A percentile compares a stretch with the other conserved stretches of the same genome.
Evolutionary conservation across 2,888 invertebrate species (phyloP).

Genomic region (Ctenicera cuprea): DNA sequence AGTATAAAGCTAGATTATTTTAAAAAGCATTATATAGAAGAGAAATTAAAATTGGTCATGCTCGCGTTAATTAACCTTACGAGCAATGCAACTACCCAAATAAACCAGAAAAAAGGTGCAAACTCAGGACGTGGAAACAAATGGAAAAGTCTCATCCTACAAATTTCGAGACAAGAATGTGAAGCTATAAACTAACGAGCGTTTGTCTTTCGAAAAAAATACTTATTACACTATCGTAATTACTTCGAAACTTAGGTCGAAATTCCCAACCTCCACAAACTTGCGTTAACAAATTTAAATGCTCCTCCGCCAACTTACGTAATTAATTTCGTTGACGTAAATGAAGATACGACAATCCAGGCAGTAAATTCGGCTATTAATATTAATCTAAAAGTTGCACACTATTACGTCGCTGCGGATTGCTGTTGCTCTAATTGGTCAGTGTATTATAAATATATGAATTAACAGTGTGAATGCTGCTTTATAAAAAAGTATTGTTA

Average conservation of each 20-base stretch:
- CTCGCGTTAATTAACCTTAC: too few relatives aligned
- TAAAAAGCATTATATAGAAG: too few relatives aligned
- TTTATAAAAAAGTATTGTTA: too few relatives aligned
- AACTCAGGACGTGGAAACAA: too few relatives aligned
- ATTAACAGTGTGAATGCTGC: neutral
- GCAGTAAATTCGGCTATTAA: constrained; percentile 45
- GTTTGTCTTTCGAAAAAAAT: constrained; percentile 3
- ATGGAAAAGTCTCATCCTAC: too few relatives aligned
- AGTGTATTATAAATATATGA: neutral
- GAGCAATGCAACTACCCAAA: too few relatives aligned
- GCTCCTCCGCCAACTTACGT: constrained; percentile 35
- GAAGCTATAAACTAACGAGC: constrained; percentile 2
- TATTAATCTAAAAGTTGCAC: constrained; percentile 27
- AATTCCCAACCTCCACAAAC: constrained; percentile 9
- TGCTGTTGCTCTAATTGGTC: neutral
- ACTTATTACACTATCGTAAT: constrained; percentile 26
- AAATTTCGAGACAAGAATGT: neutral
- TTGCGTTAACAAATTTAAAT: constrained; percentile 45
- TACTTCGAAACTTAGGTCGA: constrained; percentile 12
- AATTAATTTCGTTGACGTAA: constrained; percentile 48
- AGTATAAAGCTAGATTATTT: too few relatives aligned
- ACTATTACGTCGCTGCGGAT: neutral
- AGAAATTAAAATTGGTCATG: too few relatives aligned
- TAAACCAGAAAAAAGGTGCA: too few relatives aligned
- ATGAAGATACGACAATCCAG: constrained; percentile 45